Conservation (phyloP, 2,113 vertebrate species). For the Chinchilla lanigera region DNA sequence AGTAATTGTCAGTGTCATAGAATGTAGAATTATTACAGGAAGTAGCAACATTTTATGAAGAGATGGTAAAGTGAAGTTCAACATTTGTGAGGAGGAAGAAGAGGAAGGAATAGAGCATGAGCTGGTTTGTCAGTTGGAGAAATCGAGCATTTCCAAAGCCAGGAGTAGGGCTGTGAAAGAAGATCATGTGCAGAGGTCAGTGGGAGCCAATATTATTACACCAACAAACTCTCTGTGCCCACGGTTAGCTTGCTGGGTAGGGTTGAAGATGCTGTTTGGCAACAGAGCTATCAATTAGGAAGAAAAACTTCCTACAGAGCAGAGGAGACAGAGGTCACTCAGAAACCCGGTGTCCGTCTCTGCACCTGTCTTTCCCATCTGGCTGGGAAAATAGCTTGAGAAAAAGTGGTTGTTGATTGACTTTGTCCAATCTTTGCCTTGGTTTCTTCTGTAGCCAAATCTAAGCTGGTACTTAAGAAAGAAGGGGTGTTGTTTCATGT, state of each 20-base stretch:
- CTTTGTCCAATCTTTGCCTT: not conserved
- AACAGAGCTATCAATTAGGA: not conserved
- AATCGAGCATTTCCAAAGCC: not conserved
- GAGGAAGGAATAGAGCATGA: not conserved
- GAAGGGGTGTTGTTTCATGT: not conserved
- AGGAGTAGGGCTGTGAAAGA: no score
- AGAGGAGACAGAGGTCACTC: not conserved
- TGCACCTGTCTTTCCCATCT: not conserved
- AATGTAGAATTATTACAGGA: not conserved
- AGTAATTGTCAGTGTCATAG: not conserved
- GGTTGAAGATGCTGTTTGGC: not conserved
- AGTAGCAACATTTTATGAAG: not conserved
- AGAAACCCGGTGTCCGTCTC: not conserved
- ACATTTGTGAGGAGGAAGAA: not conserved
- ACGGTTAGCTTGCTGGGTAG: rapidly evolving
- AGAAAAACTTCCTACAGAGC: not conserved
- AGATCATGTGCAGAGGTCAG: not conserved
- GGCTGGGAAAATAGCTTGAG: not conserved
- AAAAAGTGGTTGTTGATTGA: not conserved
- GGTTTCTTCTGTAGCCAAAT: not conserved
- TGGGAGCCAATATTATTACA: not conserved
- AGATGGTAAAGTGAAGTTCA: not conserved
- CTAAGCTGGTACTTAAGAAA: not conserved
- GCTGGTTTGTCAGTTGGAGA: not conserved
- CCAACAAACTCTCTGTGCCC: no score